A percentile compares a stretch with the other conserved stretches of the same genome.
Conservation (phyloP, 2,797 vertebrate genomes). For the Tangara arthus region DNA sequence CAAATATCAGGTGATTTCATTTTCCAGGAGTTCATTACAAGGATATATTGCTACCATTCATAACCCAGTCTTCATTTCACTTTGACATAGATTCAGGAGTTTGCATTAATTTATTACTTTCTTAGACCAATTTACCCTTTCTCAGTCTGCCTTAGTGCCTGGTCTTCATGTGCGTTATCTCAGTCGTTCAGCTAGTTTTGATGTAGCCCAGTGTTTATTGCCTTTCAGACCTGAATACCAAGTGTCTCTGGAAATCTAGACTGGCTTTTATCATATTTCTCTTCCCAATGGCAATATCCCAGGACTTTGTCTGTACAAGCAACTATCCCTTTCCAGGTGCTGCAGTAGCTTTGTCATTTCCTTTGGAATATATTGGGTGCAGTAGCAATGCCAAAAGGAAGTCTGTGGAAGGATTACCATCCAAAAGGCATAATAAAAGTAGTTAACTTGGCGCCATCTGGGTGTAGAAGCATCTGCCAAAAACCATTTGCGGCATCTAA, state of each 20-base stretch:
- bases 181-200: neutral
- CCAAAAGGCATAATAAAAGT: constrained; percentile 69
- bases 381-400: constrained; percentile 61
- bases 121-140: neutral
- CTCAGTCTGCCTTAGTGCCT: neutral
- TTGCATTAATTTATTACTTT: constrained; percentile 17
- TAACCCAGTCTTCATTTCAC: constrained; percentile 14
- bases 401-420: constrained; percentile 60
- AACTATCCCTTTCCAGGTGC: constrained; percentile 63
- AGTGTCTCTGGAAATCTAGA: constrained; percentile 39
- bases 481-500: constrained; percentile 53
- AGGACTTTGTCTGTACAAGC: constrained; percentile 52
- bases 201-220: neutral
- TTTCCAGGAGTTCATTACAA: constrained; percentile 41
- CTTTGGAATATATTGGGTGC: constrained; percentile 66
- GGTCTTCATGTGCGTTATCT: neutral
- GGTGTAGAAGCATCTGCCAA: constrained; percentile 58
- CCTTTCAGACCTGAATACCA: constrained; percentile 4
- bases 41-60: neutral
- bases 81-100: constrained; percentile 9
- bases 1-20: constrained; percentile 27
- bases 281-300: constrained; percentile 37
- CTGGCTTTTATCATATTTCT: constrained; percentile 28
- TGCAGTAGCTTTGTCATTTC: constrained; percentile 67
- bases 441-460: constrained; percentile 66